Evolutionary conservation across 2,797 vertebrate genomes (phyloP), one percentile per base, ranked within the genome.

Genomic region (Hippocampus kuda): DNA sequence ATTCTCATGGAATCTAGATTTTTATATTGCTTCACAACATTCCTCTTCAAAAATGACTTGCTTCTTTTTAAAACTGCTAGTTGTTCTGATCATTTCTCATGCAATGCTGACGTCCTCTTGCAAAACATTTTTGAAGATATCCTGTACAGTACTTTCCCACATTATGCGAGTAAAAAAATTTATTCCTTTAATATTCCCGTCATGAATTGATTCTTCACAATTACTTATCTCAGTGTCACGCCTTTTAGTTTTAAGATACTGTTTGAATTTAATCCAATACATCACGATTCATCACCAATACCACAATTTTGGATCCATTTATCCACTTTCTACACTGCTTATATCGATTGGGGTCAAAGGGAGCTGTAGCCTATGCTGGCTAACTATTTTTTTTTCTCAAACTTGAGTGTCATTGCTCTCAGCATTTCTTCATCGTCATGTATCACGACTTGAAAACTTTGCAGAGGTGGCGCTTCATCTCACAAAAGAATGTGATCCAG

Each of bases 401-500:
- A 34, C 34, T 6, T 34, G 34, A 34, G 34, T 6, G 34, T 34
- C 34, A 34, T 34, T 34, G 34, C 34, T 44, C 42, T 44, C 12
- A 12, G 42, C 9, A 44, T 44, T 44, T 44, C 42, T 44, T 44
- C 18, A 38, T 11, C 18, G 42, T 15, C 46, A 49, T 49, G 6
- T 49, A 18, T 18, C 5, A 49, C 48, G 2, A 13, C 2, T 42
- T 44, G 10, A 76, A 57, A 61, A 67, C 44, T 65, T 72, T 65
- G 24, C 65, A 70, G 46, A 71, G 71, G 20, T 65, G 69, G 26
- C 69, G 69, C 68, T 65, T 73, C 63, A 11, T 70, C 71, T 72
- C 53, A 46, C 1, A 9, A 66, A 64, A 69, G 68, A 53, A 8
- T 65, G 66, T 34, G 71, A 77, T 85, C 71, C 70, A 80, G 77